phyloP scores from a whole-genome alignment of 2,113 vertebrate species.

The Mobula birostris region DNA sequence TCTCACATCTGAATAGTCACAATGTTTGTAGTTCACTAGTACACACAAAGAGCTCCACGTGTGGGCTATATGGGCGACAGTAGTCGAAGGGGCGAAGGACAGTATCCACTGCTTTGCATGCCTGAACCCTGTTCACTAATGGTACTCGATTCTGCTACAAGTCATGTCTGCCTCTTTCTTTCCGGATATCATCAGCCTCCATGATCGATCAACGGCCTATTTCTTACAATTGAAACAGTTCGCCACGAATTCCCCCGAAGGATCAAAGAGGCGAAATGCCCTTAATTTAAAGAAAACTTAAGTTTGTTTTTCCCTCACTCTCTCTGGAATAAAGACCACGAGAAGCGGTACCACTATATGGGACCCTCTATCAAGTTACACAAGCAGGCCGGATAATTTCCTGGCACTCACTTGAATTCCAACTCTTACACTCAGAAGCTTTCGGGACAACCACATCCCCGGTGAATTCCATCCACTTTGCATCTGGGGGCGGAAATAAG shows the following conservation, averaged over 20 bases:
- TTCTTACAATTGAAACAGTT: background rate
- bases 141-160: background rate
- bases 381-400: background rate
- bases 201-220: background rate
- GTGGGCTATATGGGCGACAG: background rate
- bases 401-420: constrained; percentile 55
- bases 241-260: background rate
- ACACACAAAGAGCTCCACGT: background rate
- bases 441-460: constrained; percentile 55
- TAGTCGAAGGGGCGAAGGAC: no score
- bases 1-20: background rate
- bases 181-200: no score
- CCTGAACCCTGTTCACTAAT: background rate
- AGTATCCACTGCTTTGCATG: background rate
- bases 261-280: background rate
- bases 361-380: background rate
- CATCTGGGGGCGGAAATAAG: constrained; percentile 49
- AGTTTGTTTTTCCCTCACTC: no score
- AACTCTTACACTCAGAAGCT: constrained; percentile 55
- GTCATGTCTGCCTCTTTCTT: background rate
- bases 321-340: background rate
- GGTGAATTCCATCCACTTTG: constrained; percentile 64
- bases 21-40: background rate
- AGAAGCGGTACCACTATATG: background rate
- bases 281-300: background rate